Conservation (phyloP, 2,888 invertebrate genomes). For the Mesochorus sp. region DNA sequence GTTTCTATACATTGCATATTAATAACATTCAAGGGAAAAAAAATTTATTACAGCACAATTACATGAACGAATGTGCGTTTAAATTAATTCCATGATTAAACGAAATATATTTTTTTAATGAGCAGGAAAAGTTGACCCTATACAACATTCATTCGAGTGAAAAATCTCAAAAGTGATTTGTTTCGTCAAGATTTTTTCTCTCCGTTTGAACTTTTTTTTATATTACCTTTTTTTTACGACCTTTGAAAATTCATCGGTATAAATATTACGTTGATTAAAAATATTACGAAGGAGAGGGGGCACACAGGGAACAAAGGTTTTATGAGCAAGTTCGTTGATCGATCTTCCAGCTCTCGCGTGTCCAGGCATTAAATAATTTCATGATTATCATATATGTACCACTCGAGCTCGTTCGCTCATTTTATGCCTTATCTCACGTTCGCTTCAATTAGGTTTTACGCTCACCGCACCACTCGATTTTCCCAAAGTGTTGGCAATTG, state of each 20-base stretch:
- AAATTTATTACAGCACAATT: too few species aligned
- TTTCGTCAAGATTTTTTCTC: conserved; percentile 26
- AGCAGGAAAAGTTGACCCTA: too few species aligned
- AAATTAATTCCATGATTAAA: too few species aligned
- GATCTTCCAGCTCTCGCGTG: conserved; percentile 53
- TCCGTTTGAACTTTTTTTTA: not conserved
- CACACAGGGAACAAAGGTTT: conserved; percentile 23
- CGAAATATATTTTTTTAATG: too few species aligned
- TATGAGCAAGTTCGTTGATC: conserved; percentile 52
- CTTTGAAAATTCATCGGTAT: conserved; percentile 13
- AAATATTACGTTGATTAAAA: conserved; percentile 25
- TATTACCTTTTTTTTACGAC: not conserved
- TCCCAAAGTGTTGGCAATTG: not conserved
- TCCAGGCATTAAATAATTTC: conserved; percentile 62
- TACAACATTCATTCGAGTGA: too few species aligned
- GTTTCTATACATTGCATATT: conserved; percentile 12
- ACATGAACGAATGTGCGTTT: too few species aligned
- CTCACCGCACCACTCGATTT: conserved; percentile 40
- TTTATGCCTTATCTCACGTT: conserved; percentile 56
- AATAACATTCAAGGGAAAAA: not conserved
- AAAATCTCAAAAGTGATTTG: too few species aligned
- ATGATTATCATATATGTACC: conserved; percentile 10
- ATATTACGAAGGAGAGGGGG: conserved; percentile 27
- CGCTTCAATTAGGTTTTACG: conserved; percentile 65
- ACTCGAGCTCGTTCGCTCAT: conserved; percentile 40